Evolutionary conservation across 2,888 invertebrate genomes (phyloP), one percentile per base, ranked within the genome.

Genomic region (Oscheius onirici): DNA sequence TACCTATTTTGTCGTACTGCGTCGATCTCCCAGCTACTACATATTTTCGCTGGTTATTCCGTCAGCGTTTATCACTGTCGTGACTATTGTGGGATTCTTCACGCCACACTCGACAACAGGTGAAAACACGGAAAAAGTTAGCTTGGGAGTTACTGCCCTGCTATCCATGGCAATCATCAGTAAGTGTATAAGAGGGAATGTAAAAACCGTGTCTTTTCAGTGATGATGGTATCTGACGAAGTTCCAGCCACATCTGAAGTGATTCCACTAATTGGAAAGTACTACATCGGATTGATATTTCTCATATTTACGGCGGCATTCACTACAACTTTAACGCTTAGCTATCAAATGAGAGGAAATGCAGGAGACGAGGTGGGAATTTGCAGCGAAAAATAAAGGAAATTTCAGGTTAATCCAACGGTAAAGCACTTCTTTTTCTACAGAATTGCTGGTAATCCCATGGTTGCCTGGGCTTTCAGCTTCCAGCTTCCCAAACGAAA

Each of bases 81-180:
- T 86, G 57, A 86, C 86, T 2, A 85, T 86, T 60, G 84, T 86
- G 57, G 86, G 86, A 24, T 86, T 86, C 73, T 86, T 86, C 76
- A 85, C 86, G 0, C 86, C 86, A 3, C 84, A 86, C 66, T 85
- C 85, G 3, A 83, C 85, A 0, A 86, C 86, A 0, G 86, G 86
- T 28, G 86, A 86, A 55, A 86, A 86, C 71, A 86, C 86, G 11
- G 86, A 86, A 55, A 86, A 86, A 72, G 85, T 84, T 8, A 82
- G 82, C 6, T 73, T 86, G 22, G 86, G 86, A n/a, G 86, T 86
- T 26, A 86, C 84, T 26, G 86, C 86, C 0, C 73, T 86, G 41
- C 73, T 86, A 26, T 86, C 86, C 3, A 84, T 85, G 81, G 84
- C 84, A 15, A 85, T 86, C 28, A 86, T 86, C 11, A 83, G 83